Base-by-base conservation (phyloP, 1,140 invertebrate genomes). In the Panonychus citri region DNA sequence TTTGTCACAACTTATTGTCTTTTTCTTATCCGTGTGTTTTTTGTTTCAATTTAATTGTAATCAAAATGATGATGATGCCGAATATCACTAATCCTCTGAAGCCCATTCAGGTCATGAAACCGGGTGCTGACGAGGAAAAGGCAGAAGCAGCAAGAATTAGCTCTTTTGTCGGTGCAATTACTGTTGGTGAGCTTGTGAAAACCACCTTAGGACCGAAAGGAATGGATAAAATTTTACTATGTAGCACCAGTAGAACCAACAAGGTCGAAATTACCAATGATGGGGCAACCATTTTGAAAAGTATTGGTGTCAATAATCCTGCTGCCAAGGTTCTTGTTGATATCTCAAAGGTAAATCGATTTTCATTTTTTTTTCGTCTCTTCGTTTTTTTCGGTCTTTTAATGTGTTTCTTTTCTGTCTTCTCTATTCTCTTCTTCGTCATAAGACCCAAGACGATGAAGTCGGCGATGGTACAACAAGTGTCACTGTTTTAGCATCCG, bases 391-490 rank as follows among this genome's bases (percentile, higher is more conserved):
- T 40, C 13, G 27, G 13, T 40, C 7, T 13, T 40, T 40, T 13
- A 40, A 17, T 7, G 8, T 40, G 39, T 40, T 40, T 3, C 13
- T 7, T 40, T 13, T 7, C 19, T 13, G 19, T n/a, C 13, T 40
- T 40, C 7, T 3, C 2, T 40, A n/a, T 40, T 56, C 48, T 55
- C 30, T 65, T 66, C 8, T 57, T n/a, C n/a, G n/a, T n/a, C n/a
- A n/a, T n/a, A n/a, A 76, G 89, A 99, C 62, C 10, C 94, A 98
- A 69, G 95, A 99, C 75, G 89, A 94, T 71, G 95, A 99, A 79
- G 94, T 98, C 63, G 95, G 95, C 53, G 95, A 99, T 79, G 95
- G 94, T 28, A 99, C 95, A 42, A 99, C 95, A 37, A 96, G 91
- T 21, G 95, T 99, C 1, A 91, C 91, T 55, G 93, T 99, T 24